Evolutionary conservation across 2,797 vertebrate genomes (phyloP).

Genomic region (Sebastes steindachneri): DNA sequence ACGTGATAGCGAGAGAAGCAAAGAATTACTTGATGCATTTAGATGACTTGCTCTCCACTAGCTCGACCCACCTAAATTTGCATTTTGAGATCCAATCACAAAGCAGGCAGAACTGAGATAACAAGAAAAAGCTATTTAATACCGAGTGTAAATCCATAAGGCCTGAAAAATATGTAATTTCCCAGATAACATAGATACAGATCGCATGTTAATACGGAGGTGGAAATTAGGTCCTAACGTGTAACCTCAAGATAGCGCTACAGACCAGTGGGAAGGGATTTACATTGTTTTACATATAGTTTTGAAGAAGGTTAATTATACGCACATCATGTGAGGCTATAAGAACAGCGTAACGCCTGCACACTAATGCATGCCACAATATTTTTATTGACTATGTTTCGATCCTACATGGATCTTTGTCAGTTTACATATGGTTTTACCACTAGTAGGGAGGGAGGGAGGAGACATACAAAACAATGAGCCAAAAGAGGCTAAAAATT

Average conservation of each 20-base stretch:
- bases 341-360: background rate
- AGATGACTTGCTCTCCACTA: too few species aligned
- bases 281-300: background rate
- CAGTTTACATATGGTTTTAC: background rate
- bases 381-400: too few species aligned
- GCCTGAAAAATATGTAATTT: background rate
- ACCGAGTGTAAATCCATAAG: background rate
- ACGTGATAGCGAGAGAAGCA: too few species aligned
- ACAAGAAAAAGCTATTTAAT: background rate
- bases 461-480: rapidly evolving
- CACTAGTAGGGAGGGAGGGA: too few species aligned
- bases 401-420: too few species aligned
- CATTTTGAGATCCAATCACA: background rate
- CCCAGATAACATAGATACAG: background rate
- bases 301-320: background rate
- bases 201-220: background rate
- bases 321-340: too few species aligned
- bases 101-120: background rate
- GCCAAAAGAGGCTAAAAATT: background rate
- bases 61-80: background rate
- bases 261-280: background rate
- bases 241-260: background rate
- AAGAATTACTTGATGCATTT: too few species aligned
- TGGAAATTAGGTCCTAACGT: background rate
- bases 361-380: too few species aligned